These are phyloP conservation scores for Pogoniulus pusillus DNA, from an alignment of 2,797 vertebrate species.

Conservation along the genomic window DNA sequence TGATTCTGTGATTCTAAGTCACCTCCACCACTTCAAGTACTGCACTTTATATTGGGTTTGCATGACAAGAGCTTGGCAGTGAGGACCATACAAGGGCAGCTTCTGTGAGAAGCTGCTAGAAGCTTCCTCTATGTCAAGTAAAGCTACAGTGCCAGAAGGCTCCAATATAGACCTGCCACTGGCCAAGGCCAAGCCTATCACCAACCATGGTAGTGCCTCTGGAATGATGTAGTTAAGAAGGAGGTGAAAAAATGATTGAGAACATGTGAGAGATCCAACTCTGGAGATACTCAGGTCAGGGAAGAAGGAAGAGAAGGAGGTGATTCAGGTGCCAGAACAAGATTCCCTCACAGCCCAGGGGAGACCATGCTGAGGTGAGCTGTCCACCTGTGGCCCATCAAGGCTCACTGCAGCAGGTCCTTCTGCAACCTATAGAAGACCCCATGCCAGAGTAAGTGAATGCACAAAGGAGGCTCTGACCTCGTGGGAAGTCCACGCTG, in stretches of 20 bases:
- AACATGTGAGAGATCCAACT: neutral
- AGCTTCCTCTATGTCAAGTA: neutral
- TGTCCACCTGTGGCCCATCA: neutral
- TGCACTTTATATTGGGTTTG: neutral
- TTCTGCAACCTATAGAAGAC: neutral
- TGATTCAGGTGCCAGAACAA: neutral
- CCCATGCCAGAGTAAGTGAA: neutral
- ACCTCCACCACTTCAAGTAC: fast-evolving
- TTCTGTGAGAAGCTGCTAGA: neutral
- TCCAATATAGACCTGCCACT: neutral
- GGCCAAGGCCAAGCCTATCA: neutral
- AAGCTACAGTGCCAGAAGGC: neutral
- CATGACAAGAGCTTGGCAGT: neutral
- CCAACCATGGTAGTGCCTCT: neutral
- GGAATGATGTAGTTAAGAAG: neutral
- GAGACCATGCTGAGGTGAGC: too few species aligned
- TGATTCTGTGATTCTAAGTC: too few species aligned
- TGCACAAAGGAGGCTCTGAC: neutral
- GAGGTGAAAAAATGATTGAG: neutral
- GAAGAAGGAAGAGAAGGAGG: neutral
- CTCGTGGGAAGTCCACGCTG: neutral
- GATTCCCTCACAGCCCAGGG: neutral
- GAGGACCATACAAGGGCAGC: too few species aligned
- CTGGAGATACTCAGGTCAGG: neutral
- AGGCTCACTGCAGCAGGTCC: neutral